Evolutionary conservation across 2,888 invertebrate species (phyloP), one percentile per base, ranked within the genome.

Genomic region (Megaustenia siamemsis): DNA sequence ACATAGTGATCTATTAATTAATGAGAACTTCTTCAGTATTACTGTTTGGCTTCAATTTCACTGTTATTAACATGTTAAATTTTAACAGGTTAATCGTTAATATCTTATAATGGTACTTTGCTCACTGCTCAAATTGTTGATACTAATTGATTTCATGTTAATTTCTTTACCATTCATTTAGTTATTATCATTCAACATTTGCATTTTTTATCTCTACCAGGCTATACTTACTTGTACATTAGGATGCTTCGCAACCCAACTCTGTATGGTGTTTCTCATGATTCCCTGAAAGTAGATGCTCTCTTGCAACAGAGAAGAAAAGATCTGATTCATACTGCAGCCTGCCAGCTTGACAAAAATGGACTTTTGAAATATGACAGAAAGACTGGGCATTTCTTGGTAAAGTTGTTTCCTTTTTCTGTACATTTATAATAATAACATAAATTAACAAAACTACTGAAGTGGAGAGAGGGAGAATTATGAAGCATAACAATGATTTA

Each of bases 201-300:
- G 15, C 4, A 49, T 32, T 32, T 73, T 28, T 21, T 53, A 38
- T 21, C 40, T 43, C 66, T 45, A 49, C 53, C 88, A 93, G 93
- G 98, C 0, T 99, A 99, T 94, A 98, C 98, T 0, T 99, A 99
- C 94, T 95, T 99, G 1, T 99, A 98, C 93, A 97, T 99, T 38
- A 94, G 99, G 69, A 98, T 99, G 99, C 94, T 98, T 73, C 96
- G 98, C 0, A 96, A 97, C 90, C 98, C 99, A 0, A 96, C 96
- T 0, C 94, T 99, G 38, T 99, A 99, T 93, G 98, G 98, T 0
- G 96, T 99, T n/a, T 95, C 96, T 0, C 90, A 91, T 83, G 94
- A 94, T 77, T 86, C 90, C 73, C 92, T 96, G 24, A 96, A 97
- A 88, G 96, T 97, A 43, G 99, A 99, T 94, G 96, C 96, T 0